Conservation (phyloP, 2,113 vertebrate genomes). For the Herpetotheres cachinnans region DNA sequence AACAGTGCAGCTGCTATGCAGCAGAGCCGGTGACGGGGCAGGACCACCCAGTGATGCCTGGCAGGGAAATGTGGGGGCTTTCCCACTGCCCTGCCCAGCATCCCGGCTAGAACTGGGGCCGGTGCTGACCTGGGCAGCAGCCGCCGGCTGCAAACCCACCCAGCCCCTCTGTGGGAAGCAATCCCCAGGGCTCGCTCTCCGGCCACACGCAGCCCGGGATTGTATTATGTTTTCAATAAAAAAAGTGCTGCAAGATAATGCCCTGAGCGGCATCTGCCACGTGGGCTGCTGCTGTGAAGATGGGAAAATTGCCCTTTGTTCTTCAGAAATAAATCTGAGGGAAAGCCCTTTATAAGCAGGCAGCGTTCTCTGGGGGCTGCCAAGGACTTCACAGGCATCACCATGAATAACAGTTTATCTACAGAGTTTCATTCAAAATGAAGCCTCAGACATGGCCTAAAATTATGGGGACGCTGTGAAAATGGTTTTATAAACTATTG, state of each 20-base stretch:
- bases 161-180: rapidly evolving
- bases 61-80: not conserved
- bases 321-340: slow-evolving; percentile 32
- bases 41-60: rapidly evolving
- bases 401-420: slow-evolving; percentile 63
- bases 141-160: not conserved
- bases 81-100: not conserved
- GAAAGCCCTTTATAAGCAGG: slow-evolving; percentile 33
- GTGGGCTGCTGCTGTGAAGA: not conserved
- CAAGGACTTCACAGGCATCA: slow-evolving; percentile 38
- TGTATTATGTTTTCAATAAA: not conserved
- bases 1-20: rapidly evolving
- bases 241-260: not conserved
- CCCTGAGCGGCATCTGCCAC: not conserved
- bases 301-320: slow-evolving; percentile 55
- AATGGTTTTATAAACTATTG: slow-evolving; percentile 57
- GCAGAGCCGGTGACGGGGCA: not conserved
- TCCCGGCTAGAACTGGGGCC: not conserved
- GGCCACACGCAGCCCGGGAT: not conserved
- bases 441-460: slow-evolving; percentile 39
- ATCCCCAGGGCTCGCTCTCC: not conserved
- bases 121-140: rapidly evolving
- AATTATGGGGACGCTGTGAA: slow-evolving; percentile 50
- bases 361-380: slow-evolving; percentile 38
- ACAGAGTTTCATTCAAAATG: slow-evolving; percentile 27